Conservation (phyloP, 2,113 vertebrate species). For the Syrrhaptes paradoxus region DNA sequence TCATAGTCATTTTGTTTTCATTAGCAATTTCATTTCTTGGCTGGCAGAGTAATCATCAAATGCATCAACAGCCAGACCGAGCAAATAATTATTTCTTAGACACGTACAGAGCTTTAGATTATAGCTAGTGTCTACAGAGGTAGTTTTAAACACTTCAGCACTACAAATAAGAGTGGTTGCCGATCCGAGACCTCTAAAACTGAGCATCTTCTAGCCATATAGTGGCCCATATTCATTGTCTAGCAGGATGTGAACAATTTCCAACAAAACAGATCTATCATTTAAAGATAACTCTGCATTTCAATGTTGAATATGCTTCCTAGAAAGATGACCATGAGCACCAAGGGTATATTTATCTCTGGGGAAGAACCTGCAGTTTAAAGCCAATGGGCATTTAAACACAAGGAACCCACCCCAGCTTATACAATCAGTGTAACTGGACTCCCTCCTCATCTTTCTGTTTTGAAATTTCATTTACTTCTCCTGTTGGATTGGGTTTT, state of each 20-base stretch:
- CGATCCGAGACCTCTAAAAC: not conserved
- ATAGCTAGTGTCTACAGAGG: not conserved
- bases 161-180: not conserved
- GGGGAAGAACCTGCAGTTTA: not conserved
- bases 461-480: not conserved
- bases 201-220: not conserved
- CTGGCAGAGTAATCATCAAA: not conserved
- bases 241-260: not conserved
- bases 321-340: not conserved
- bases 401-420: not conserved
- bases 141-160: not conserved
- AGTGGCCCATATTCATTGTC: not conserved
- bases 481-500: not conserved
- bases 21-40: not conserved
- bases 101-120: not conserved
- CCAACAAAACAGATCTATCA: not conserved
- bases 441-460: not conserved
- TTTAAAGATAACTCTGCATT: not conserved
- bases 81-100: not conserved
- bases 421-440: fast-evolving
- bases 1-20: not conserved
- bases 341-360: not conserved
- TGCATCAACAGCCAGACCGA: not conserved
- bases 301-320: not conserved
- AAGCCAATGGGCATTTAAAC: not conserved